phyloP scores from a whole-genome alignment of 2,797 vertebrate genomes.

The Acipenser transmontanus region DNA sequence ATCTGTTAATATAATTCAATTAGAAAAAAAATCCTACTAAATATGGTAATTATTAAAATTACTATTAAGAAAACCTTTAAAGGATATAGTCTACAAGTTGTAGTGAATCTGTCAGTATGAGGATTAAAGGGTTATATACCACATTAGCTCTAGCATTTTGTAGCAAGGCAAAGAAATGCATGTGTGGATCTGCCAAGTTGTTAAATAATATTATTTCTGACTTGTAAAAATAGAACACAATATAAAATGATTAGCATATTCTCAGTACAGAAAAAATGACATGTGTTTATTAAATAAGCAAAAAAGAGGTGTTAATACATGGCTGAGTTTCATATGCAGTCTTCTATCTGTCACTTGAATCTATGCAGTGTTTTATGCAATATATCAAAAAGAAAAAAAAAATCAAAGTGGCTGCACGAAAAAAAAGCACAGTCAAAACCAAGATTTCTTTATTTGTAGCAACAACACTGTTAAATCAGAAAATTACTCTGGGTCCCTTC shows the following conservation, averaged over 20 bases:
- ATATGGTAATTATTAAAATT: neutral
- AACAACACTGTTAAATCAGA: slow-evolving; percentile 79
- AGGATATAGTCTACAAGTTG: neutral
- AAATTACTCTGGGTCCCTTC: slow-evolving; percentile 69
- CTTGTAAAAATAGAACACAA: slow-evolving; percentile 53
- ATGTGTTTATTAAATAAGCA: slow-evolving; percentile 77
- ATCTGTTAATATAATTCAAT: no score
- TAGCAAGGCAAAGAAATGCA: slow-evolving; percentile 7
- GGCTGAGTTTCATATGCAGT: slow-evolving; percentile 59
- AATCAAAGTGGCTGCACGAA: slow-evolving; percentile 51
- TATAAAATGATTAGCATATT: slow-evolving; percentile 61
- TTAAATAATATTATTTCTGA: slow-evolving; percentile 69
- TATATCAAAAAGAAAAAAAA: slow-evolving; percentile 75
- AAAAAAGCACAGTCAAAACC: slow-evolving; percentile 77
- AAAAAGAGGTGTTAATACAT: slow-evolving; percentile 74
- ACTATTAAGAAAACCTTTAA: neutral
- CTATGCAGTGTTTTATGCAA: slow-evolving; percentile 67
- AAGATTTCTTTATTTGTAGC: slow-evolving; percentile 75
- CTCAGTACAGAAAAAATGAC: slow-evolving; percentile 41
- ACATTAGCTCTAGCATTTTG: neutral
- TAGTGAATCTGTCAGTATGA: slow-evolving; percentile 3
- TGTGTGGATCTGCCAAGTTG: slow-evolving; percentile 29
- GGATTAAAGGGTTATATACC: slow-evolving; percentile 11
- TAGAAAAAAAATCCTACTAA: neutral
- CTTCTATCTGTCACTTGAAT: slow-evolving; percentile 70